These are phyloP conservation scores for Eidolon dupreanum DNA, from an alignment of 2,797 vertebrate genomes.

Conservation along the genomic window DNA sequence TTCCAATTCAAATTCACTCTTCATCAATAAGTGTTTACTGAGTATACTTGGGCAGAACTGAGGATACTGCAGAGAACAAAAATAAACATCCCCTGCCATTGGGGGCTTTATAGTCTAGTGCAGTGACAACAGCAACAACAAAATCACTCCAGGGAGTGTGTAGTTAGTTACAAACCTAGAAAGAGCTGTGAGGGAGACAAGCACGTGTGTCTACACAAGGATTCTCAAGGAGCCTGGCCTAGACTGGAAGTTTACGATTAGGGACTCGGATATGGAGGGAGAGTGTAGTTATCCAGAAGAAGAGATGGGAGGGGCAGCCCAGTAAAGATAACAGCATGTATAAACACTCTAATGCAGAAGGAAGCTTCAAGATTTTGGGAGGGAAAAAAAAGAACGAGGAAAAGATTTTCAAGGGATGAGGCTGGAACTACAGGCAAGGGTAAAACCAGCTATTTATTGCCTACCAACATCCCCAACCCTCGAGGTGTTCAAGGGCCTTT, in stretches of 20 bases:
- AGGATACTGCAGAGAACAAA: not conserved
- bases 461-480: not conserved
- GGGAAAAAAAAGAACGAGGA: not conserved
- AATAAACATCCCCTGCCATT: not conserved
- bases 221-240: not conserved
- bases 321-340: not conserved
- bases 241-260: not conserved
- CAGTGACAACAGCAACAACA: not conserved
- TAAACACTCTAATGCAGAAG: not conserved
- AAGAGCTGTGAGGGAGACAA: not conserved
- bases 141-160: not conserved
- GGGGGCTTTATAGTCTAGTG: not conserved
- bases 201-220: rapidly evolving
- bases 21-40: not conserved
- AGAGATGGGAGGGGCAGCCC: rapidly evolving
- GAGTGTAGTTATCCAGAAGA: not conserved
- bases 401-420: not conserved
- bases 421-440: not conserved
- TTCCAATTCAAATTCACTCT: slow-evolving; percentile 6
- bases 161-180: not conserved
- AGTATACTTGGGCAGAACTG: not conserved
- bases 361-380: not conserved
- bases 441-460: not conserved
- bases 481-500: not conserved
- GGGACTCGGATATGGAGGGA: not conserved